Evolutionary conservation across 2,113 vertebrate species (phyloP).

Genomic region (Ptychochromis oligacanthus): DNA sequence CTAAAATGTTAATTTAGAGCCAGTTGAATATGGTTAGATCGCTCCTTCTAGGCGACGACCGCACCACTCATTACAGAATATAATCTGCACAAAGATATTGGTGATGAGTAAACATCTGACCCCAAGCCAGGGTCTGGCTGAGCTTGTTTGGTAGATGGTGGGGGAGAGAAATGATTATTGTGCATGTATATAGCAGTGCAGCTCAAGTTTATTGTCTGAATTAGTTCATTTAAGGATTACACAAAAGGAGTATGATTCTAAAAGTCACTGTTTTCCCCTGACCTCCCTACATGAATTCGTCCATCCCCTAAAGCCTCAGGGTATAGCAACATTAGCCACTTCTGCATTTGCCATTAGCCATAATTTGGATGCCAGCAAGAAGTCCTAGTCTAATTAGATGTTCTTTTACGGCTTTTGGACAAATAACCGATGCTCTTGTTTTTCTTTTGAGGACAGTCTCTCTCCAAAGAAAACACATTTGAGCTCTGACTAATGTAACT

Average conservation of each 20-base stretch:
- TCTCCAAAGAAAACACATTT: not conserved
- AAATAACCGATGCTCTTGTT: not conserved
- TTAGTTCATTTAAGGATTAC: not conserved
- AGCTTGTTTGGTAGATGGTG: not conserved
- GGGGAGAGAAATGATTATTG: fast-evolving
- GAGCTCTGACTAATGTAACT: not conserved
- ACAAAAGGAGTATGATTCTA: not conserved
- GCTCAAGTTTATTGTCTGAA: not conserved
- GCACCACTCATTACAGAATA: not conserved
- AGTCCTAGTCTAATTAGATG: not conserved
- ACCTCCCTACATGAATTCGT: not conserved
- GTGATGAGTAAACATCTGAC: not conserved
- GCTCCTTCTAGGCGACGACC: not conserved
- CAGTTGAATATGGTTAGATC: not conserved
- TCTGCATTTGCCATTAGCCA: not conserved
- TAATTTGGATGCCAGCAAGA: not conserved
- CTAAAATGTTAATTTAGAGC: not conserved
- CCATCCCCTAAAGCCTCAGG: not conserved
- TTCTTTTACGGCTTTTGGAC: not conserved
- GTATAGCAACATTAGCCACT: not conserved
- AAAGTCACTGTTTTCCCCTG: not conserved
- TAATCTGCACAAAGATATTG: not conserved
- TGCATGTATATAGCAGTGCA: not conserved
- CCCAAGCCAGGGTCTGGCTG: not conserved
- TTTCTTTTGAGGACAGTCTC: not conserved